Evolutionary conservation across 2,113 vertebrate species (phyloP), one percentile per base, ranked within the genome.

Genomic region (Megaceryle maxima): DNA sequence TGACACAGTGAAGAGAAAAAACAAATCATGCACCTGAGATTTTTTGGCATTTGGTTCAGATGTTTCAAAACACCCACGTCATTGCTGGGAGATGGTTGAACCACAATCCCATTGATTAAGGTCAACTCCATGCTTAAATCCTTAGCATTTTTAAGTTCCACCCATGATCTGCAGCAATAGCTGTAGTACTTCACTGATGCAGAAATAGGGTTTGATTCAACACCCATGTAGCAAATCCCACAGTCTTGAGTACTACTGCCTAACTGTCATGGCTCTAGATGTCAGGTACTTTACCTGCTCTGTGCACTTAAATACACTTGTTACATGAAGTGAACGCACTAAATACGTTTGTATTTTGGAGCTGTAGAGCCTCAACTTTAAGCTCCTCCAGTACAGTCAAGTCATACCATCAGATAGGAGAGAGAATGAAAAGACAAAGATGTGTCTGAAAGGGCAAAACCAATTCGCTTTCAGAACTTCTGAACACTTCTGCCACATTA

Each of bases 281-380:
- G 4, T 10, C 22, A 69, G 48, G 29, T 10, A 28, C 17, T 44
- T 22, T 59, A 24, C 28, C 15, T 46, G 13, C 46, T 24, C 31
- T 5, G 8, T 1, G 10, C 1, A 7, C 21, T 85, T 66, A 85
- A 66, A 13, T 3, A 26, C 41, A 29, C 16, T 33, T 57, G 25
- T 5, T 41, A 60, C 6, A 14, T 2, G 9, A 16, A 13, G 28
- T 14, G 37, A 53, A 9, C 5, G 10, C 39, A 57, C 8, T 1
- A 44, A 15, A 2, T 2, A 11, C 1, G 28, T 19, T 51, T 6
- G 0, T 1, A 5, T 46, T 75, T 29, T 78, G 11, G 24, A 75
- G 55, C 44, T 66, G 11, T 12, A 35, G 8, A 15, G 39, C 13
- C 73, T 83, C 77, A 53, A 20, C 11, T 59, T 63, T 22, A 57